These are phyloP conservation scores for Drosophila virilis DNA, from an alignment of 1,140 invertebrate species.

Conservation along the genomic window DNA sequence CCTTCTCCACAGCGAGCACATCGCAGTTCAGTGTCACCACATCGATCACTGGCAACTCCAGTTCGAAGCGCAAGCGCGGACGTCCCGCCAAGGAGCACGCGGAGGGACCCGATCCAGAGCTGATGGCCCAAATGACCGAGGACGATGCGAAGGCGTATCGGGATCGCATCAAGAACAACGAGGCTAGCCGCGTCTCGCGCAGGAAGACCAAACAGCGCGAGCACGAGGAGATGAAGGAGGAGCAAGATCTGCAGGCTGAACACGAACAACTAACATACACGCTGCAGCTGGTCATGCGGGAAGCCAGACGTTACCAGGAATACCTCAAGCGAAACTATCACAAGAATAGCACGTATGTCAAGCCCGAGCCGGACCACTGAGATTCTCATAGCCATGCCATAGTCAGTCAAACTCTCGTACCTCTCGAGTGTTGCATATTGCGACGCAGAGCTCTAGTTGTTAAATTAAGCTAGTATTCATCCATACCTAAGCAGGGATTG, in stretches of 20 bases:
- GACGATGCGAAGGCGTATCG: slow-evolving; percentile 57
- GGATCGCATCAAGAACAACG: slow-evolving; percentile 79
- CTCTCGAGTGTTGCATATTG: slow-evolving; percentile 66
- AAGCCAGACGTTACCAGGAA: slow-evolving; percentile 13
- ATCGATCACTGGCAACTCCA: slow-evolving; percentile 2
- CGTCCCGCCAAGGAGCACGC: slow-evolving; percentile 77
- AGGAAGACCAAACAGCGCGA: slow-evolving; percentile 73
- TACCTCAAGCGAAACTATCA: slow-evolving; percentile 40
- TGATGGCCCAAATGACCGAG: slow-evolving; percentile 55
- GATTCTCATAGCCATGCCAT: slow-evolving; percentile 67
- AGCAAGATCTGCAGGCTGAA: slow-evolving; percentile 38
- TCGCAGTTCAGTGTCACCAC: slow-evolving; percentile 56
- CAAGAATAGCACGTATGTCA: slow-evolving; percentile 55
- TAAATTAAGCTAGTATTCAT: slow-evolving; percentile 32
- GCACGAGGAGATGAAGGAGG: slow-evolving; percentile 50
- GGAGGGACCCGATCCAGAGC: slow-evolving; percentile 67
- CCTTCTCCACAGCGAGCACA: slow-evolving; percentile 60
- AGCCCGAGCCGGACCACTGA: slow-evolving; percentile 47
- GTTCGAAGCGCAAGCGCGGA: slow-evolving; percentile 66
- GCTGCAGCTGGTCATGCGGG: slow-evolving; percentile 16
- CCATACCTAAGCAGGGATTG: slow-evolving; percentile 57
- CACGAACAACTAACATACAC: slow-evolving; percentile 21
- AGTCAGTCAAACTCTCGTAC: slow-evolving; percentile 55
- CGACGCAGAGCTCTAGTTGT: slow-evolving; percentile 49
- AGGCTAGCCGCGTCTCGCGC: slow-evolving; percentile 75